Base-by-base conservation (phyloP, 2,797 vertebrate genomes). In the Synaphobranchus kaupii region DNA sequence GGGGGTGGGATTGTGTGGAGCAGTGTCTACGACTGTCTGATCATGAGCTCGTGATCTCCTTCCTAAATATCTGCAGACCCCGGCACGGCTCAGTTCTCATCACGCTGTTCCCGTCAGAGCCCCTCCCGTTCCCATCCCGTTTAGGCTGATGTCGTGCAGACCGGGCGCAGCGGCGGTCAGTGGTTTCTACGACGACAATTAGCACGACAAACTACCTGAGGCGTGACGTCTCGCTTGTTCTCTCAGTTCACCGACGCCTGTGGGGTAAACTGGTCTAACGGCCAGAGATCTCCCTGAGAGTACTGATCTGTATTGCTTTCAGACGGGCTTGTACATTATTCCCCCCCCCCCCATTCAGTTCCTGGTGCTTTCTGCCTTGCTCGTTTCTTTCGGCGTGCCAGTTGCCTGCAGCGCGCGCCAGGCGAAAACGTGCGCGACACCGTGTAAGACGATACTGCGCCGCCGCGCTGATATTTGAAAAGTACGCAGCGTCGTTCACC, bases 391-490 rank as follows among this genome's bases (percentile, higher is more conserved):
- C 68, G 12, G n/a, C 4, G 28, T 73, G 31, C 68, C 12, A 13
- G 17, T 13, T 73, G n/a, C 28, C 31, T 13, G 68, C 68, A 15
- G n/a, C 34, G 31, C 3, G 68, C 12, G 12, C 34, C 31, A 15
- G 8, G 60, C 22, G 22, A 25, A 66, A 66, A 73, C 34, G 15
- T 90, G 90, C 89, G 86, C 56, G 17, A 86, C 89, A 91, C 89
- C 90, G 87, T 93, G 94, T 93, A 94, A 95, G 93, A 95, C 87
- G 93, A 95, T 91, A 92, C 90, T 84, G 87, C 39, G 85, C 68
- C 31, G 22, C 89, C 12, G 60, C 60, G 3, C 22, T n/a, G 86
- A 89, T 78, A 44, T 76, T 88, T 92, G 92, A 93, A 92, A 94
- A 92, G 92, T 90, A 93, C 93, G 92, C 92, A 90, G 90, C 86